Evolutionary conservation across 2,888 invertebrate species (phyloP), one percentile per base, ranked within the genome.

Genomic region (Alcis repandata): DNA sequence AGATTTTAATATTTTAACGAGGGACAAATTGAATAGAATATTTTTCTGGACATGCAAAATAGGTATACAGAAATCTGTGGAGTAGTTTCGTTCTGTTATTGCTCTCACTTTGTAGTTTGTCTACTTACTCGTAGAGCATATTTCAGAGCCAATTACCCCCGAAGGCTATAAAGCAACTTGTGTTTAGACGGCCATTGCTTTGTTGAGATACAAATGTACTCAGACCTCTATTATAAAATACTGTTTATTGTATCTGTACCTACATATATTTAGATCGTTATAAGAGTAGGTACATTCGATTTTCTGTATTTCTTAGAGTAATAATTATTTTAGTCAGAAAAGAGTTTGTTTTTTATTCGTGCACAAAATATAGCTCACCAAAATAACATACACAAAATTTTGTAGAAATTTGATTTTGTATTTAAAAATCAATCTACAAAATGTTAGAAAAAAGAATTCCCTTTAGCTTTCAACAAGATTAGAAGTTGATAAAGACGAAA

Each of bases 21-120:
- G n/a, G 36, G 2, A 9, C 10, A 36, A 13, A 36, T 3, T 13
- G 13, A 36, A 2, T 38, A 38, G 38, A n/a, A 6, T 13, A 22
- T 27, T 11, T 40, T 22, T 41, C n/a, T 17, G 13, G 15, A 58
- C 41, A 53, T 22, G 32, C 43, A 48, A 62, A 60, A 49, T 59
- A 43, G 22, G 20, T 58, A 59, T 53, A 59, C 38, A 46, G 48
- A 67, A 65, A 63, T 36, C 51, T 36, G 41, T 56, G 53, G 53
- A 57, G 48, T 20, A 48, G 36, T 69, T 48, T 59, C 58, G 63
- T 57, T 10, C 48, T 65, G 57, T 69, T 68, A 73, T 68, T 68
- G 69, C 69, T 51, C 67, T 67, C 71, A 65, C 71, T 73, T 73
- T 73, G 73, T 71, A 54, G 64, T 51, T 59, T 64, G 69, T 71